Evolutionary conservation across 2,113 vertebrate species (phyloP), one percentile per base, ranked within the genome.

Genomic region (Dipodomys merriami): DNA sequence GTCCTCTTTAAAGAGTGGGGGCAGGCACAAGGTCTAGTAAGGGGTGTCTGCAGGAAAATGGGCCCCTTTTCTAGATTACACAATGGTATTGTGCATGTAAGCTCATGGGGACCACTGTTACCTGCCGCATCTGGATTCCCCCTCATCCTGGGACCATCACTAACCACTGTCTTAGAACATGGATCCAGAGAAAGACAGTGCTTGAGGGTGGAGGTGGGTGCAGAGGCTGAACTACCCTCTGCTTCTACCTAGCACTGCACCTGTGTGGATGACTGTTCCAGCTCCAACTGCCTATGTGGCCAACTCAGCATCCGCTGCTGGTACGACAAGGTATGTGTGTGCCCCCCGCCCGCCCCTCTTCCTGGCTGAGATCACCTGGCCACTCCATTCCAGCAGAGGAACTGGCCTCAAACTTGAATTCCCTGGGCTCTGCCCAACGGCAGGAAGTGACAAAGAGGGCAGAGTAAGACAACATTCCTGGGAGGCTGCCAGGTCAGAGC

Each of bases 241-340:
- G 57, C 29, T 73, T 67, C 33, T 33, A 65, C 29, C 1, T 91
- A 99, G 99, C 99, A 99, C 94, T 99, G 99, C 95, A 98, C 98
- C 5, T 99, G 99, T 85, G 97, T 98, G 64, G 99, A 99, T 0
- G 99, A 99, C 97, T 99, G 99, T 91, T 99, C 99, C 4, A 99
- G 99, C 83, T 99, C 99, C 96, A 99, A 99, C 97, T 99, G 99
- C 91, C 98, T 99, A 0, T 99, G 99, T 39, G 99, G 99, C 60
- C 99, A 99, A 96, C 99, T 99, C 86, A 99, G 99, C 95, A 99
- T 99, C 93, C 99, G 99, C 85, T 99, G 99, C 97, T 99, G 99
- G 99, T 99, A 99, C 25, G 99, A 99, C 96, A 99, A 99, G 99
- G 99, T 99, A 94, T 88, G 86, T 71, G 39, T 39, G 39, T 39